phyloP scores from a whole-genome alignment of 2,888 invertebrate genomes.

The Linnaemya tessellans region DNA sequence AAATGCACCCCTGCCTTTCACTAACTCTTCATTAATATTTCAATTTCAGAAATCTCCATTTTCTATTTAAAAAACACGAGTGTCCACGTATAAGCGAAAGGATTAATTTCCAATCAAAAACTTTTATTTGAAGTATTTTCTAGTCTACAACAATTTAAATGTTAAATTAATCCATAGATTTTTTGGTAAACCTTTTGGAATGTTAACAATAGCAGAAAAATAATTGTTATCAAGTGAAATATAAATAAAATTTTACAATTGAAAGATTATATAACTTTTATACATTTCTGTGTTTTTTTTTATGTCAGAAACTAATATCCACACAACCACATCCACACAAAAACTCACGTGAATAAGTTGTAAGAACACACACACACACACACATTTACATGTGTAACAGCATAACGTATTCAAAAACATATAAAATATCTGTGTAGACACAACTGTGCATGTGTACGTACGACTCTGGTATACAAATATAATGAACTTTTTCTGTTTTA shows the following conservation, averaged over 20 bases:
- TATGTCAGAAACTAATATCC: conserved; percentile 17
- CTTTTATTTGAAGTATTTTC: not conserved
- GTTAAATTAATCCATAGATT: conserved; percentile 34
- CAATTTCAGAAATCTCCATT: not conserved
- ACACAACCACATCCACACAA: not conserved
- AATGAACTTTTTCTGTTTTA: conserved; percentile 42
- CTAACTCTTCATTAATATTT: not conserved
- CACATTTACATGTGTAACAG: not conserved
- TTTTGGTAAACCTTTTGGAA: conserved; percentile 34
- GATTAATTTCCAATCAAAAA: conserved; percentile 45
- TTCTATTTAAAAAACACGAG: not conserved
- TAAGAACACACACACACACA: not conserved
- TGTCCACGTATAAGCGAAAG: not conserved
- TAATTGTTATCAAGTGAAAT: conserved; percentile 69
- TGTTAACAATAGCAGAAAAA: conserved; percentile 63
- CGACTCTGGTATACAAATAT: conserved; percentile 14
- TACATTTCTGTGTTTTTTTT: not conserved
- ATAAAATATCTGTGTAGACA: not conserved
- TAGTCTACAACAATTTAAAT: conserved; percentile 19
- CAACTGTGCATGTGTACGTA: not conserved
- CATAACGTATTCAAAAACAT: not conserved
- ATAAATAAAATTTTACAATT: conserved; percentile 69
- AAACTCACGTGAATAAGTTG: not conserved
- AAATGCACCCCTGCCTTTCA: too few species aligned
- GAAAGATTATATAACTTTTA: conserved; percentile 60